phyloP scores from a whole-genome alignment of 2,113 vertebrate genomes.

The Hemiscyllium ocellatum region DNA sequence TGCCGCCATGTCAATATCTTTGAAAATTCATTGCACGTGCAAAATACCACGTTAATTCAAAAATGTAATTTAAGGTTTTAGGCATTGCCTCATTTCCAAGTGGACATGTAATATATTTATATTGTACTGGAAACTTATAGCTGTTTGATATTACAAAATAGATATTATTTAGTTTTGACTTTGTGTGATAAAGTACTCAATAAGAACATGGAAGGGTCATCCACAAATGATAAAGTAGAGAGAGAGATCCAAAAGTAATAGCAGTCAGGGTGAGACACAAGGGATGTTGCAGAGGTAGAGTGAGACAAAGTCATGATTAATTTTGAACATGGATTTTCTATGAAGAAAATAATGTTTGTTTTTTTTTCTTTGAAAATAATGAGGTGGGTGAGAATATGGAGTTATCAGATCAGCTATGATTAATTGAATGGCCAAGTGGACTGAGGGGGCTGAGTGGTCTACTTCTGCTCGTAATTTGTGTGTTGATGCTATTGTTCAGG shows the following conservation, averaged over 20 bases:
- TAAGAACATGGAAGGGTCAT: background rate
- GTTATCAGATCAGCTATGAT: too few relatives aligned
- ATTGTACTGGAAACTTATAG: background rate
- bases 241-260: background rate
- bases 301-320: background rate
- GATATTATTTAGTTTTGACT: background rate
- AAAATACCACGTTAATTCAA: background rate
- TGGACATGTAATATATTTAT: background rate
- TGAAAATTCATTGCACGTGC: background rate
- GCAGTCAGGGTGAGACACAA: background rate
- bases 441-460: too few relatives aligned
- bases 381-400: too few relatives aligned
- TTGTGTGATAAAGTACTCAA: background rate
- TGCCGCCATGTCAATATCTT: background rate
- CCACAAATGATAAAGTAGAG: background rate
- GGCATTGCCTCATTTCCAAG: background rate
- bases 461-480: too few relatives aligned
- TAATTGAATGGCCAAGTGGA: too few relatives aligned
- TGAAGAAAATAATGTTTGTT: background rate
- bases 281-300: background rate
- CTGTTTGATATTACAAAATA: background rate
- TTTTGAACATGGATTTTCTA: background rate
- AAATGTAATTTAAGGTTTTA: background rate
- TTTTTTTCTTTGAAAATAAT: conserved; percentile 4
- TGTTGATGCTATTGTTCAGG: background rate